phyloP scores from a whole-genome alignment of 2,113 vertebrate species.

The Thinocorus orbignyianus region DNA sequence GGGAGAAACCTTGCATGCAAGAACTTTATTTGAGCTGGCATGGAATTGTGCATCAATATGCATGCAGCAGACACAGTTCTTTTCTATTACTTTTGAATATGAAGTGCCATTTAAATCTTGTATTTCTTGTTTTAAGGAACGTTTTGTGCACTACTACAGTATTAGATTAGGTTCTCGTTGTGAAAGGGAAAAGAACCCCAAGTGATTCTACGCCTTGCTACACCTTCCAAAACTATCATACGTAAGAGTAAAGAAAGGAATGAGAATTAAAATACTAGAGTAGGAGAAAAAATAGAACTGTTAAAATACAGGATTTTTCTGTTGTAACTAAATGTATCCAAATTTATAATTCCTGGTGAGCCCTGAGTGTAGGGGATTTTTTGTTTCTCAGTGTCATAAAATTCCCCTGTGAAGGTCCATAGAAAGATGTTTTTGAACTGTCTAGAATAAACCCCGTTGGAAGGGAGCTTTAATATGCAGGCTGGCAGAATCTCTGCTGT shows the following conservation, averaged over 20 bases:
- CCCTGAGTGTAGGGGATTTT: neutral
- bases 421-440: neutral
- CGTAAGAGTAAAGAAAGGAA: neutral
- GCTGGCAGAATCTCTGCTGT: neutral
- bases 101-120: neutral
- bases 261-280: neutral
- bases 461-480: neutral
- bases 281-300: neutral
- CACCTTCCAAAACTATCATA: neutral
- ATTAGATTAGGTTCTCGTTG: neutral
- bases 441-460: neutral
- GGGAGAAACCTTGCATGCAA: neutral
- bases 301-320: neutral
- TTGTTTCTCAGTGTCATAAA: neutral
- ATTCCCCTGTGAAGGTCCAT: neutral
- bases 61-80: neutral
- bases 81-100: neutral
- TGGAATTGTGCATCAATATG: neutral
- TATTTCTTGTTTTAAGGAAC: neutral
- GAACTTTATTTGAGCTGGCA: neutral
- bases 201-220: neutral
- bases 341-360: neutral
- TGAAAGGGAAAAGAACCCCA: neutral
- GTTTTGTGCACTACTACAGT: neutral
- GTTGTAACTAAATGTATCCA: neutral